phyloP scores from a whole-genome alignment of 2,797 vertebrate genomes.

The Sebastes itinus region DNA sequence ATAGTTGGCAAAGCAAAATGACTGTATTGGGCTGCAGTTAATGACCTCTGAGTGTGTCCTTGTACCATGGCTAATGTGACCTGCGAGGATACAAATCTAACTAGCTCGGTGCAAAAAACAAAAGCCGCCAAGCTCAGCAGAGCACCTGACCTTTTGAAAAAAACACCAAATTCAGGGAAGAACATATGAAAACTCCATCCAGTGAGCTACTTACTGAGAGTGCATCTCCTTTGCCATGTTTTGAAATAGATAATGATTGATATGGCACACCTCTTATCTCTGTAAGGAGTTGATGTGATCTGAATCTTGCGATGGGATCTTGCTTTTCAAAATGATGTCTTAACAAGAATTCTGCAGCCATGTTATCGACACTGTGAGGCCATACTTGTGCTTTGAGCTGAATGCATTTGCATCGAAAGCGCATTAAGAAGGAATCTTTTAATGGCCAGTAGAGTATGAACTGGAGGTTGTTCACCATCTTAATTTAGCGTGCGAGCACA shows the following conservation, averaged over 20 bases:
- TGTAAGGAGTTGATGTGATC: background rate
- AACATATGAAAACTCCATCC: constrained; percentile 7
- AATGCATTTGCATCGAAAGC: background rate
- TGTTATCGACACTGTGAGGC: too few relatives aligned
- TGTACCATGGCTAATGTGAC: constrained; percentile 63
- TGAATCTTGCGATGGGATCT: background rate
- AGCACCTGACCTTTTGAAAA: constrained; percentile 47
- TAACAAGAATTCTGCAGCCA: background rate
- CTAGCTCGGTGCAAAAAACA: constrained; percentile 33
- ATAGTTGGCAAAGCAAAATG: constrained; percentile 53
- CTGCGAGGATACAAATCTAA: constrained; percentile 61
- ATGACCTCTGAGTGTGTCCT: constrained; percentile 69
- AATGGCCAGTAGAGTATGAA: background rate
- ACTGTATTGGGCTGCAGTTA: constrained; percentile 29
- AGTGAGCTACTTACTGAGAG: constrained; percentile 3
- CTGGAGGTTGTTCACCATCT: background rate
- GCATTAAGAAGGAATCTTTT: background rate
- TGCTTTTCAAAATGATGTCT: background rate
- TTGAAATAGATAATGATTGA: background rate
- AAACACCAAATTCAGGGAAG: constrained; percentile 32
- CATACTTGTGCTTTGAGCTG: background rate
- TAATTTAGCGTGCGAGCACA: background rate
- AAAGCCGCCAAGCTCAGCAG: constrained; percentile 50
- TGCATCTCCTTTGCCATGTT: background rate
- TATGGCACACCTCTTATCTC: background rate